These are phyloP conservation scores for Heteronetta atricapilla DNA, from an alignment of 2,113 vertebrate genomes.

Conservation along the genomic window DNA sequence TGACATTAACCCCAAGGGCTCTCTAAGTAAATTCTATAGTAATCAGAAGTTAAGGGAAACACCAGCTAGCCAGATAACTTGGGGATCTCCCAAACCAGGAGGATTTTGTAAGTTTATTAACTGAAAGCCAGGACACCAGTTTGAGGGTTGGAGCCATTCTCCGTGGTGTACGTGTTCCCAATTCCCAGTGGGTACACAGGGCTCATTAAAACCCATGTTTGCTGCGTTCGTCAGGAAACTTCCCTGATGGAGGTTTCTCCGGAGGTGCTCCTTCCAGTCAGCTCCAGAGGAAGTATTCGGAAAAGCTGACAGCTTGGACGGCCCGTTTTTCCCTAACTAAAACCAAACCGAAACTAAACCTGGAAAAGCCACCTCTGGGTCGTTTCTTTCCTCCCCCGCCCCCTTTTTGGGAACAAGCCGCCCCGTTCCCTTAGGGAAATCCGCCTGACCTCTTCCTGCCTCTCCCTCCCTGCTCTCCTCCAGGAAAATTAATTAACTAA, in stretches of 20 bases:
- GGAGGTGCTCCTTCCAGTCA: not conserved
- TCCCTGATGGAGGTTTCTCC: not conserved
- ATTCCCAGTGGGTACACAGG: not conserved
- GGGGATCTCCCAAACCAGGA: not conserved
- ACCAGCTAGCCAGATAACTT: not conserved
- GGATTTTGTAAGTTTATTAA: not conserved
- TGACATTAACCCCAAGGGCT: not conserved
- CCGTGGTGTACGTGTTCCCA: fast-evolving
- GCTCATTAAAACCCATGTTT: not conserved
- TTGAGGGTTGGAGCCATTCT: not conserved
- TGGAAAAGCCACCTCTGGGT: not conserved
- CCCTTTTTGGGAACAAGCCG: not conserved
- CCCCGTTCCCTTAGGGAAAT: not conserved
- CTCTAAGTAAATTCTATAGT: not conserved
- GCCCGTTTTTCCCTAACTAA: not conserved
- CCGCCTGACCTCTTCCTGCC: not conserved
- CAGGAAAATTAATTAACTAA: not conserved
- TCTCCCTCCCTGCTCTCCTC: not conserved
- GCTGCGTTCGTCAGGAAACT: not conserved
- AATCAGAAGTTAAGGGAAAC: not conserved
- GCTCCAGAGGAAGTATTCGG: not conserved
- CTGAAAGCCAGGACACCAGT: not conserved
- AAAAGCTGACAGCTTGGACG: fast-evolving
- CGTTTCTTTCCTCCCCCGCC: not conserved
- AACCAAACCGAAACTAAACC: not conserved